Percentiles rank a stretch among this genome's conserved stretches.
Conservation (phyloP, 2,113 vertebrate species). For the Triplophysa siluroides region DNA sequence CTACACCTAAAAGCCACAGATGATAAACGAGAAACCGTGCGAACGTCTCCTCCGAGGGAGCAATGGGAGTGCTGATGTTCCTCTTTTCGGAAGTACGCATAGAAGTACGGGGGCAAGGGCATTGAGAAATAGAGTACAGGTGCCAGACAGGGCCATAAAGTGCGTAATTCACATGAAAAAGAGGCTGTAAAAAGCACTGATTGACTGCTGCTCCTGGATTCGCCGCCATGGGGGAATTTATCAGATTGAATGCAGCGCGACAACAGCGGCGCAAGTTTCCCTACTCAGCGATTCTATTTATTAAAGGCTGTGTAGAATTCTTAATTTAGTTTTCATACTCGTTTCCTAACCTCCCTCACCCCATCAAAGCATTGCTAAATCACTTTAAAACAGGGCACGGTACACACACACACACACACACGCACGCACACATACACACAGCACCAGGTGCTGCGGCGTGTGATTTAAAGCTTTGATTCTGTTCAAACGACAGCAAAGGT, state of each 20-base stretch:
- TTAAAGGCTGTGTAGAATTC: constrained; percentile 58
- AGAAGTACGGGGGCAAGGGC: constrained; percentile 22
- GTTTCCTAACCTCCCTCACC: constrained; percentile 51
- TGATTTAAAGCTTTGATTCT: constrained; percentile 81
- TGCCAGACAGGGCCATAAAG: constrained; percentile 41
- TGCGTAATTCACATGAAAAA: constrained; percentile 37
- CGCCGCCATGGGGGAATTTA: constrained; percentile 17
- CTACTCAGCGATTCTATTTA: constrained; percentile 23
- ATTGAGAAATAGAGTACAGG: constrained; percentile 20
- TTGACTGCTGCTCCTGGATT: constrained; percentile 36
- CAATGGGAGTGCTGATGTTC: constrained; percentile 18
- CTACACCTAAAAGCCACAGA: not conserved
- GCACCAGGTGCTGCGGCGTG: constrained; percentile 52
- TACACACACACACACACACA: constrained; percentile 19
- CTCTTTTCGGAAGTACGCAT: constrained; percentile 15
- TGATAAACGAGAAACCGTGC: constrained; percentile 7
- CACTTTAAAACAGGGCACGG: constrained; percentile 65
- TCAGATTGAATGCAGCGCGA: constrained; percentile 30
- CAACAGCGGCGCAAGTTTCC: constrained; percentile 6
- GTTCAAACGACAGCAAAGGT: constrained; percentile 79
- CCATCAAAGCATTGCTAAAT: constrained; percentile 71
- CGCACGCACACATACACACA: constrained; percentile 4
- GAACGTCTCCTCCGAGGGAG: constrained; percentile 1
- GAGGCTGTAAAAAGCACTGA: constrained; percentile 24
- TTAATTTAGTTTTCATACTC: constrained; percentile 68